Conservation (phyloP, 1,140 invertebrate genomes). For the Conopomorpha cramerella region DNA sequence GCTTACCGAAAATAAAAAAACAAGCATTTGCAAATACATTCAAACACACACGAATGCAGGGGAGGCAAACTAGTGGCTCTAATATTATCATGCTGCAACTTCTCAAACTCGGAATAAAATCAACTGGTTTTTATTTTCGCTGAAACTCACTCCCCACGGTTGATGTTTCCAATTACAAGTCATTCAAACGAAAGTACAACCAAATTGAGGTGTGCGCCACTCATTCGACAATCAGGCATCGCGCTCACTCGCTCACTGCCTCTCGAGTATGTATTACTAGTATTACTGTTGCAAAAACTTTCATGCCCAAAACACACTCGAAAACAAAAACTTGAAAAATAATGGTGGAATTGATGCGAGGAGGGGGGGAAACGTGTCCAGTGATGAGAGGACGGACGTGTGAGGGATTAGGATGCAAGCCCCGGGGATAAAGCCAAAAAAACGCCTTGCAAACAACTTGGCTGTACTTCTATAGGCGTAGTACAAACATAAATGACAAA, state of each 20-base stretch:
- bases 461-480: slow-evolving; percentile 45
- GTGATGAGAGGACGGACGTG: slow-evolving; percentile 9
- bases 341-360: slow-evolving; percentile 22
- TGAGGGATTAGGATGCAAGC: slow-evolving; percentile 26
- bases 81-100: slow-evolving; percentile 32
- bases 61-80: slow-evolving; percentile 29
- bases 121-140: slow-evolving; percentile 30
- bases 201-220: slow-evolving; percentile 28
- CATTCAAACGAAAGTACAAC: slow-evolving; percentile 43
- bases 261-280: too few relatives aligned
- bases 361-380: too few relatives aligned
- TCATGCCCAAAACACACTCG: slow-evolving; percentile 18
- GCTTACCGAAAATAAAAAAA: slow-evolving; percentile 13
- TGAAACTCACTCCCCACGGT: slow-evolving; percentile 49
- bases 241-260: too few relatives aligned
- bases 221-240: slow-evolving; percentile 9
- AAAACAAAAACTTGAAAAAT: too few relatives aligned
- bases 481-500: too few relatives aligned
- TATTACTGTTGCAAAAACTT: too few relatives aligned
- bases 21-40: slow-evolving; percentile 17
- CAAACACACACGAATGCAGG: slow-evolving; percentile 32
- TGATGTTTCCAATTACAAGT: slow-evolving; percentile 11
- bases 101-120: slow-evolving; percentile 21
- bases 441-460: slow-evolving; percentile 30
- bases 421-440: slow-evolving; percentile 20